Percentiles rank a stretch among this genome's conserved stretches.
These are phyloP conservation scores for Ceyx margarethae DNA, from an alignment of 2,113 vertebrate genomes.

Conservation along the genomic window DNA sequence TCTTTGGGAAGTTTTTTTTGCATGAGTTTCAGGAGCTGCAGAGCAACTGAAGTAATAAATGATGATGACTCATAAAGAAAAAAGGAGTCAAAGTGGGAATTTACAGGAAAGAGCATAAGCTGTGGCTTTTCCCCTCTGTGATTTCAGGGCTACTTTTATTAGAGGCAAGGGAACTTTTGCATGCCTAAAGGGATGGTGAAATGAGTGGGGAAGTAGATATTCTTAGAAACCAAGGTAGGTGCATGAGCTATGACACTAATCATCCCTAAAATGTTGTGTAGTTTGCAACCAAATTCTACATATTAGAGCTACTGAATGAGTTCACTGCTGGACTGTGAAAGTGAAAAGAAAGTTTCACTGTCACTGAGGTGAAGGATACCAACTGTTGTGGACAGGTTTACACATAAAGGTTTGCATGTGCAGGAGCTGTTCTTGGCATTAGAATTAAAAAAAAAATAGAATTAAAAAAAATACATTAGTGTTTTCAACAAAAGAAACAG, in stretches of 20 bases:
- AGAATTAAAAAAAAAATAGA: not conserved
- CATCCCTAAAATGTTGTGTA: not conserved
- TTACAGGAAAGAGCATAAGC: slow-evolving; percentile 22
- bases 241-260: not conserved
- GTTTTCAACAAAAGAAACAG: not conserved
- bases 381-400: accelerated
- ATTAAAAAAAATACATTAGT: not conserved
- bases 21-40: slow-evolving; percentile 18
- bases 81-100: slow-evolving; percentile 31
- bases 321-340: not conserved
- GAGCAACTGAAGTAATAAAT: slow-evolving; percentile 1
- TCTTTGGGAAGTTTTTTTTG: slow-evolving; percentile 39
- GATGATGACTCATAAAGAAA: slow-evolving; percentile 24
- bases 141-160: slow-evolving; percentile 22
- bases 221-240: not conserved
- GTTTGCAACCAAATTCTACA: not conserved
- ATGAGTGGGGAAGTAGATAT: not conserved
- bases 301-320: not conserved
- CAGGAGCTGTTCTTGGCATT: not conserved
- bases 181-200: not conserved
- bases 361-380: not conserved
- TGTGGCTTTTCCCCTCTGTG: slow-evolving; percentile 18
- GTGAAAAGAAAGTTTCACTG: not conserved
- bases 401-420: not conserved
- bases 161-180: not conserved